These are phyloP conservation scores for Lithophane semibrunnea DNA, from an alignment of 2,888 invertebrate genomes.

Conservation along the genomic window DNA sequence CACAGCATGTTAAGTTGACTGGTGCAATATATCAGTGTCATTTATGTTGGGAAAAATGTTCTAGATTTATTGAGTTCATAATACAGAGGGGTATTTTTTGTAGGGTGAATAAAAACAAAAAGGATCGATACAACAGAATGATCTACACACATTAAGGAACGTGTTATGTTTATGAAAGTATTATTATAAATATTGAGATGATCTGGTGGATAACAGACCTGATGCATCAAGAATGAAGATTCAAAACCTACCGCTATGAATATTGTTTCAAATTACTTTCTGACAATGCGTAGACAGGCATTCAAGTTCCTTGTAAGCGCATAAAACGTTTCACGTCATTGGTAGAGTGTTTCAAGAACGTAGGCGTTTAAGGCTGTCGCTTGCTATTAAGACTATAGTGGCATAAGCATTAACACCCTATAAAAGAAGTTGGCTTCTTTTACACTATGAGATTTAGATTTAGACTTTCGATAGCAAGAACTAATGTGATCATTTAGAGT, in stretches of 20 bases:
- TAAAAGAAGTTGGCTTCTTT: neutral
- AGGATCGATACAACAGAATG: neutral
- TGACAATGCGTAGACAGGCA: neutral
- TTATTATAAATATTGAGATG: too few species aligned
- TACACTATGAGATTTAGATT: too few species aligned
- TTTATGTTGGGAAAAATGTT: conserved; percentile 48
- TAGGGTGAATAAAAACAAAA: neutral
- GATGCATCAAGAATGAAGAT: too few species aligned
- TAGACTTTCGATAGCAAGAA: neutral
- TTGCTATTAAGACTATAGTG: neutral
- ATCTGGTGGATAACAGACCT: too few species aligned
- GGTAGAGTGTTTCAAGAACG: neutral
- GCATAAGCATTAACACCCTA: neutral
- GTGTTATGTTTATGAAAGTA: neutral
- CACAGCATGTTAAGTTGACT: conserved; percentile 62
- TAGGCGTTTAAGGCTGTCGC: neutral
- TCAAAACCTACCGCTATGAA: neutral
- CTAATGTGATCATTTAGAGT: neutral
- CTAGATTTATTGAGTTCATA: conserved; percentile 53
- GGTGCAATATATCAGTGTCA: conserved; percentile 51
- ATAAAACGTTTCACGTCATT: neutral
- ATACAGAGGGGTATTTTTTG: conserved; percentile 16
- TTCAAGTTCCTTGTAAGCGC: neutral
- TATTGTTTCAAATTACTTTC: neutral
- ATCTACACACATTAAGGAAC: neutral